A percentile compares a stretch with the other conserved stretches of the same genome.
phyloP scores from a whole-genome alignment of 2,888 invertebrate species.

The Hydroisotoma schaefferi region DNA sequence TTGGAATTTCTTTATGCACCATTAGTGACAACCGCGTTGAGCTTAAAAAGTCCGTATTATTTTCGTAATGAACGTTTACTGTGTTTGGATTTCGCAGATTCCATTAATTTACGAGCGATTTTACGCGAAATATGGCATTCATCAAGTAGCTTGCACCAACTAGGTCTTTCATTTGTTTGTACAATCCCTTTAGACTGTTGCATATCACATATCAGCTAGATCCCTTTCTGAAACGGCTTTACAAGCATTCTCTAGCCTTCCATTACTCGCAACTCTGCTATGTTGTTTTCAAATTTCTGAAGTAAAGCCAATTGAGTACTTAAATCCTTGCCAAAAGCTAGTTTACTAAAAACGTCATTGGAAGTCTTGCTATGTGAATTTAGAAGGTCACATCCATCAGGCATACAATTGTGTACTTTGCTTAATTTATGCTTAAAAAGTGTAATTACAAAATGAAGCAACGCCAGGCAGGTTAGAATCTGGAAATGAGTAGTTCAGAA shows the following conservation, averaged over 20 bases:
- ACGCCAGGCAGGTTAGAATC: too few relatives aligned
- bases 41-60: not conserved
- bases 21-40: not conserved
- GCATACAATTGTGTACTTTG: conserved; percentile 10
- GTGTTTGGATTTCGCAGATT: conserved; percentile 4
- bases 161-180: conserved; percentile 4
- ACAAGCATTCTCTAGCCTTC: not conserved
- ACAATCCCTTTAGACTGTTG: conserved; percentile 5
- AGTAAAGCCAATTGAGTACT: conserved; percentile 1
- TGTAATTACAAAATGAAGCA: too few relatives aligned
- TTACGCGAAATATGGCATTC: conserved; percentile 10
- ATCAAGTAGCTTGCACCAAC: conserved; percentile 7
- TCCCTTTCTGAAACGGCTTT: conserved; percentile 20
- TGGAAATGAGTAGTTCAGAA: too few relatives aligned
- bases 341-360: not conserved
- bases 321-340: not conserved
- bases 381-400: conserved; percentile 16
- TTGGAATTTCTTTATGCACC: not conserved
- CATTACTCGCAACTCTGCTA: conserved; percentile 3
- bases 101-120: conserved; percentile 2
- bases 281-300: not conserved
- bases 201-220: conserved; percentile 4
- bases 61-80: not conserved
- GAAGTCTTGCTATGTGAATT: not conserved
- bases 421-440: too few relatives aligned